Conservation (phyloP, 2,113 vertebrate genomes). For the Bucco capensis region DNA sequence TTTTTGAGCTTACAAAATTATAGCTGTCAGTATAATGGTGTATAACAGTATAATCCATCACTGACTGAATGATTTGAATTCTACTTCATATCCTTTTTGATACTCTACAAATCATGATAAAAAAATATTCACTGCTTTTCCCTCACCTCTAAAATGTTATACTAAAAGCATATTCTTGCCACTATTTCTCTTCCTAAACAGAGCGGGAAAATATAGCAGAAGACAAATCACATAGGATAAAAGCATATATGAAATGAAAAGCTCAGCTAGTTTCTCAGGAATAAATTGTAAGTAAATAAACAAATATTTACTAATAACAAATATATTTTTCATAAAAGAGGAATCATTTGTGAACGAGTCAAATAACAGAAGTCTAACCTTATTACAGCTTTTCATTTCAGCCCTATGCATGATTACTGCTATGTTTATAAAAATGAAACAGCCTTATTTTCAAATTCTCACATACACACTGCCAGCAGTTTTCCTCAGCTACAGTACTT, state of each 20-base stretch:
- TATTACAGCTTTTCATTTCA: neutral
- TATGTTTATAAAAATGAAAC: neutral
- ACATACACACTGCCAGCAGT: neutral
- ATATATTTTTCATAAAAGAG: neutral
- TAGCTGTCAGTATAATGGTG: neutral
- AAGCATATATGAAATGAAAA: neutral
- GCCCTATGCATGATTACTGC: neutral
- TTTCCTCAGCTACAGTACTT: slow-evolving; percentile 7
- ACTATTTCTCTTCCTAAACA: neutral
- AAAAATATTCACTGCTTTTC: neutral
- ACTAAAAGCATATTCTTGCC: neutral
- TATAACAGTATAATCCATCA: too few species aligned
- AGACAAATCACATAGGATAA: neutral
- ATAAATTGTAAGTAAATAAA: neutral
- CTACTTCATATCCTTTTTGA: neutral
- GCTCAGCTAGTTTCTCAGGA: neutral
- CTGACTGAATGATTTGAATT: neutral
- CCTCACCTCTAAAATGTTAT: neutral
- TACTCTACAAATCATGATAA: neutral
- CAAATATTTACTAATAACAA: neutral
- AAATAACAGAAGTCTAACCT: neutral
- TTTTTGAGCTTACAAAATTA: neutral
- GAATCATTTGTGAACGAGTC: neutral
- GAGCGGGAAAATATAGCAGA: neutral
- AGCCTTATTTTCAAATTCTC: slow-evolving; percentile 16